Percentiles rank a stretch among this genome's conserved stretches.
phyloP scores from a whole-genome alignment of 2,797 vertebrate species.

The Ptychobarbus kaznakovi region DNA sequence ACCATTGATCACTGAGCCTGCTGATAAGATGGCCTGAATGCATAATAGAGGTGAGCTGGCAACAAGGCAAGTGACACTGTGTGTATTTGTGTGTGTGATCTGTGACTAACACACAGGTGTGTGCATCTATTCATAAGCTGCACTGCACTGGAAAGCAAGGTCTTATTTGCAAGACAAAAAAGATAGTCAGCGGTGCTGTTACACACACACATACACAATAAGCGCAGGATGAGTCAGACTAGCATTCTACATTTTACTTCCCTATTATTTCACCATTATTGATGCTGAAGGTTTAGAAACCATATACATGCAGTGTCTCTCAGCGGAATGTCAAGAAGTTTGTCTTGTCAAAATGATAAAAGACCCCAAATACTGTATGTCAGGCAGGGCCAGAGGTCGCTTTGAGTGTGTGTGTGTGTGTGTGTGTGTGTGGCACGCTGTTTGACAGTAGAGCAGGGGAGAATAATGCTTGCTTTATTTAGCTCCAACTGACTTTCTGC shows the following conservation, averaged over 20 bases:
- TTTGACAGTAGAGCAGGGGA: conserved; percentile 35
- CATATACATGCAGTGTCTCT: background rate
- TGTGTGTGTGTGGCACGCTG: background rate
- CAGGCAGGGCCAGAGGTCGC: conserved; percentile 33
- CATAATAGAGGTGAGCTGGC: conserved; percentile 36
- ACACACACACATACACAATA: conserved; percentile 17
- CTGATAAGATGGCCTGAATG: conserved; percentile 20
- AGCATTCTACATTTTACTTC: conserved; percentile 25
- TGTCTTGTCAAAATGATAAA: conserved; percentile 41
- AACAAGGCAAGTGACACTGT: conserved; percentile 27
- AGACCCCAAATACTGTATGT: conserved; percentile 30
- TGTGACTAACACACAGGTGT: conserved; percentile 54
- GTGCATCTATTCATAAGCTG: conserved; percentile 25
- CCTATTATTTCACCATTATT: background rate
- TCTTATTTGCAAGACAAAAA: conserved; percentile 26
- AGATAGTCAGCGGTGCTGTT: background rate
- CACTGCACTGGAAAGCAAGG: background rate
- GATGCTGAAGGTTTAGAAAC: conserved; percentile 7
- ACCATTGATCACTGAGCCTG: conserved; percentile 38
- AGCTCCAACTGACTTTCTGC: conserved; percentile 60
- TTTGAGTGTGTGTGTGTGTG: background rate
- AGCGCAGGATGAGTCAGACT: conserved; percentile 19
- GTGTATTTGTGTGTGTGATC: conserved; percentile 34
- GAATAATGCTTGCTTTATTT: conserved; percentile 61
- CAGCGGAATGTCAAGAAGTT: background rate